These are phyloP conservation scores for Copsychus sechellarum DNA, from an alignment of 2,113 vertebrate species.

Conservation along the genomic window DNA sequence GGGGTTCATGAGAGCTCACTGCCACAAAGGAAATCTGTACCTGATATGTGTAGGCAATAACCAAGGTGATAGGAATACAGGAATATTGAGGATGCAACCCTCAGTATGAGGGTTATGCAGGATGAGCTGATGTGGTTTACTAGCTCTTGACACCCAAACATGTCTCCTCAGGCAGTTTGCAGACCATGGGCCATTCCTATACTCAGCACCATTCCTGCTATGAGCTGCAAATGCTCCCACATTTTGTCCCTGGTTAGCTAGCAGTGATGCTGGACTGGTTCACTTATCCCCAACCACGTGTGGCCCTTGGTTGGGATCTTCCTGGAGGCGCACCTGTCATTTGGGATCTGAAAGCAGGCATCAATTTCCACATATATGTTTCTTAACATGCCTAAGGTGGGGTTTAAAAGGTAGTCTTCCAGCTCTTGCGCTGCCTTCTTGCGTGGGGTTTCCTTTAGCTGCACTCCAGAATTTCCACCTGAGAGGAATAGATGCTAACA, in stretches of 20 bases:
- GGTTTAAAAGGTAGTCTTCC: not conserved
- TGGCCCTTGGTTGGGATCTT: not conserved
- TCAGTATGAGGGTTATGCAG: not conserved
- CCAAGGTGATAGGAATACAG: not conserved
- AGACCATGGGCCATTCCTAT: not conserved
- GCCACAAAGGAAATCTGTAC: not conserved
- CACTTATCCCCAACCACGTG: rapidly evolving
- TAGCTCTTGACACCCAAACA: not conserved
- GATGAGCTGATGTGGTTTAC: not conserved
- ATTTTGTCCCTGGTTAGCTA: not conserved
- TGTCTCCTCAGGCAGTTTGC: not conserved
- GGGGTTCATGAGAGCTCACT: not conserved
- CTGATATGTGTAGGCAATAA: not conserved
- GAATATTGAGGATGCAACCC: not conserved
- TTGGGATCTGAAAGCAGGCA: not conserved
- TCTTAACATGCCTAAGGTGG: not conserved
- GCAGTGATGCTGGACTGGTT: not conserved
- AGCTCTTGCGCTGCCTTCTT: not conserved
- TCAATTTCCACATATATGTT: not conserved
- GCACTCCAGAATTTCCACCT: not conserved
- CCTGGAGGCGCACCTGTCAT: not conserved
- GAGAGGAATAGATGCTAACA: not conserved
- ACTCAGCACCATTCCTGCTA: not conserved
- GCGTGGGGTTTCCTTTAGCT: not conserved
- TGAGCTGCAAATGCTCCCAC: rapidly evolving